These are phyloP conservation scores for Mellivora capensis DNA, from an alignment of 2,113 vertebrate genomes.

Conservation along the genomic window DNA sequence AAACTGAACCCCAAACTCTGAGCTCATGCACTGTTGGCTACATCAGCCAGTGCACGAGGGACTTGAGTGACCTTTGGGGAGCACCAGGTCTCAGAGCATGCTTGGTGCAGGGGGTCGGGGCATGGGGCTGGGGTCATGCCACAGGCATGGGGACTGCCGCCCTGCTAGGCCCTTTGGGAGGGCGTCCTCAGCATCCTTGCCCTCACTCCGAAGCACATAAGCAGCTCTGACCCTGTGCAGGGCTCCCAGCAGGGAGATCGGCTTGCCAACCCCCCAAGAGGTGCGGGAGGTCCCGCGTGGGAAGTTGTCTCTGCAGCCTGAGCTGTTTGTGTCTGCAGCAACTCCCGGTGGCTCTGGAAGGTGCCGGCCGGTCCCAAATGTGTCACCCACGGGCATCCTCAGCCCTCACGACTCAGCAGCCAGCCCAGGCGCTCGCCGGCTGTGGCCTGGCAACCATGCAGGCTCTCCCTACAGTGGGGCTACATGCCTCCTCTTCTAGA, in stretches of 20 bases:
- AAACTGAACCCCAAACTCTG: neutral
- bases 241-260: neutral
- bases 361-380: neutral
- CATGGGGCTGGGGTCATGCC: neutral
- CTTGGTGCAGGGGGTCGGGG: neutral
- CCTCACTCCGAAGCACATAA: accelerated
- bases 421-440: neutral
- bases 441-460: neutral
- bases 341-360: neutral
- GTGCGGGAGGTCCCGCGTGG: neutral
- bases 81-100: neutral
- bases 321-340: neutral
- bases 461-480: accelerated
- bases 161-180: neutral
- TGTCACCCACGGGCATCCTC: neutral
- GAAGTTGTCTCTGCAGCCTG: neutral
- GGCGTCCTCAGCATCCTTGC: neutral
- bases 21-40: neutral
- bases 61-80: neutral
- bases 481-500: neutral
- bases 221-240: neutral
- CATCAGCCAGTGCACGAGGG: neutral
- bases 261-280: neutral
- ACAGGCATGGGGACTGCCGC: neutral
- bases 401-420: neutral